Conservation (phyloP, 2,113 vertebrate genomes). For the Eleginops maclovinus region DNA sequence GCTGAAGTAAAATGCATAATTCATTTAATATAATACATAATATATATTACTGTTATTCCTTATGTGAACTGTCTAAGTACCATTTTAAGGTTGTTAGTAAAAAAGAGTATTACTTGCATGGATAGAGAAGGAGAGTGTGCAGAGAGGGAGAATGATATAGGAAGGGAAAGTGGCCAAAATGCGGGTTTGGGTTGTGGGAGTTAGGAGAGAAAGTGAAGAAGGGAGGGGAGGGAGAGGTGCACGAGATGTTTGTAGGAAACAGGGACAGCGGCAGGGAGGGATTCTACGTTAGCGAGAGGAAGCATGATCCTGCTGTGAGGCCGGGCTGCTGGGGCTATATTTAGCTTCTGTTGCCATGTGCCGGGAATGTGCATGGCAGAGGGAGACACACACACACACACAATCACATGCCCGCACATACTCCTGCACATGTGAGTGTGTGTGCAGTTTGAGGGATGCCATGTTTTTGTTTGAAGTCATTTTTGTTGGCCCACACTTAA, state of each 20-base stretch:
- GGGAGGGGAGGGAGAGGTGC: background rate
- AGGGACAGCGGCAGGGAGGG: slow-evolving; percentile 16
- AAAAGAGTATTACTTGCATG: background rate
- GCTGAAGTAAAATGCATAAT: no score
- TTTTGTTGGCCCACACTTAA: background rate
- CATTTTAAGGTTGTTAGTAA: no score
- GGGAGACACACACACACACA: slow-evolving; percentile 37
- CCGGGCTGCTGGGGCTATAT: slow-evolving; percentile 77
- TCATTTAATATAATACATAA: no score
- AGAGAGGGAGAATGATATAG: background rate
- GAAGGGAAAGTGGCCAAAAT: background rate
- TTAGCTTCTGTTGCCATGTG: slow-evolving; percentile 86
- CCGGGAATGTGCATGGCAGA: slow-evolving; percentile 74
- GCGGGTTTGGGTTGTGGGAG: no score
- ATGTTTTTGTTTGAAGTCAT: background rate
- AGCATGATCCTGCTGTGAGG: slow-evolving; percentile 77
- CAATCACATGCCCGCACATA: slow-evolving; percentile 33
- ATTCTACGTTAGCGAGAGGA: slow-evolving; percentile 49
- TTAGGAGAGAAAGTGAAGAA: no score
- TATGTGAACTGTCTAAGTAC: no score
- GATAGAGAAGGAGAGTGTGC: background rate
- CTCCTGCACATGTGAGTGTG: slow-evolving; percentile 13
- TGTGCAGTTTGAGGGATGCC: background rate
- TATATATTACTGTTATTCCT: no score
- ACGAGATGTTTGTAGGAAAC: slow-evolving; percentile 26